phyloP scores from a whole-genome alignment of 2,797 vertebrate species.

The Coluber constrictor region DNA sequence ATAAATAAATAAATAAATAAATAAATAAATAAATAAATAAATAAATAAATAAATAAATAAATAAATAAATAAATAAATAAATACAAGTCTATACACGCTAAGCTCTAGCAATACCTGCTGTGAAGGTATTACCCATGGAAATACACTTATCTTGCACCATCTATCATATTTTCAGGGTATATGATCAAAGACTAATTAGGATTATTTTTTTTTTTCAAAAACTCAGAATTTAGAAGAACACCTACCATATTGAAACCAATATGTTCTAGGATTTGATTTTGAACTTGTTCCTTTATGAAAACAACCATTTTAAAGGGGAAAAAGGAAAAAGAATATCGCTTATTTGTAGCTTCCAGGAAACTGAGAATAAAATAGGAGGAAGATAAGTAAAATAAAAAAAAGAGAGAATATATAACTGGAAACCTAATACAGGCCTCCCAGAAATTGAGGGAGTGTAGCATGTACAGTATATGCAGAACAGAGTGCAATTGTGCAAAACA shows the following conservation, averaged over 20 bases:
- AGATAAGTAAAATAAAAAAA: neutral
- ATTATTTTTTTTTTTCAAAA: neutral
- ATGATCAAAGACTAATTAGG: neutral
- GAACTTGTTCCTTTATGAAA: neutral
- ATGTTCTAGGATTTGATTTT: neutral
- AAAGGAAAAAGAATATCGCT: neutral
- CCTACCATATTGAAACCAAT: neutral
- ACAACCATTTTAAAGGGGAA: neutral
- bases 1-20: no score
- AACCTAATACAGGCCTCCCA: neutral
- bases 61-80: no score
- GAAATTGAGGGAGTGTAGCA: neutral
- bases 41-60: no score
- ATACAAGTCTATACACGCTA: neutral
- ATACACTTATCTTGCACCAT: neutral
- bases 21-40: no score
- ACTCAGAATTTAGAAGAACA: neutral
- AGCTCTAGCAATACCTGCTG: neutral
- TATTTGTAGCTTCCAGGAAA: neutral
- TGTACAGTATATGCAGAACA: neutral
- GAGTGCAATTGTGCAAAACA: neutral
- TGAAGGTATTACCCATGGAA: neutral
- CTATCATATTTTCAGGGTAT: neutral
- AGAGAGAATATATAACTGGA: neutral
- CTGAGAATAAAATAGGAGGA: neutral